Evolutionary conservation across 2,888 invertebrate genomes (phyloP).

Genomic region (Carabus problematicus): DNA sequence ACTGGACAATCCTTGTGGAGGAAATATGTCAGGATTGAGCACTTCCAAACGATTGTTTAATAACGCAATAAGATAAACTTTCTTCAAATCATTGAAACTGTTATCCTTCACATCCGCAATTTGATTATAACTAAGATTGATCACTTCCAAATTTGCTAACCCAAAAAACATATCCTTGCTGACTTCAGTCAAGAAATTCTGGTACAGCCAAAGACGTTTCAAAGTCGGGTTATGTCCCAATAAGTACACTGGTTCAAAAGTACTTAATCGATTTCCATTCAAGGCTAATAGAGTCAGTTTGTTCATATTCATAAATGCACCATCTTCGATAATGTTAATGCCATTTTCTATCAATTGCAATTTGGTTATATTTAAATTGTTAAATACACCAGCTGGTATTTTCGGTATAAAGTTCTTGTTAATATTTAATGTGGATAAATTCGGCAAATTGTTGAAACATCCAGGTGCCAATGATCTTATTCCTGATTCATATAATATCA

Average conservation of each 20-base stretch:
- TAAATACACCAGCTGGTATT: constrained; percentile 9
- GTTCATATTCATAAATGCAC: constrained; percentile 12
- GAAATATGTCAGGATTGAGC: not conserved
- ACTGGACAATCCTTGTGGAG: not conserved
- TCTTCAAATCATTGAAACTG: constrained; percentile 2
- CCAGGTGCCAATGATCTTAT: not conserved
- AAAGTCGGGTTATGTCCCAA: not conserved
- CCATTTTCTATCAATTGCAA: not conserved
- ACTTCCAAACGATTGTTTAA: constrained; percentile 6
- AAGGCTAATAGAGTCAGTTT: not conserved
- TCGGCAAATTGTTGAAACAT: constrained; percentile 6
- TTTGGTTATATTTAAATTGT: not conserved
- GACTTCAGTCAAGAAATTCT: constrained; percentile 6
- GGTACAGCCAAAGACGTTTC: not conserved
- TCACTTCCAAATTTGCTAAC: constrained; percentile 11
- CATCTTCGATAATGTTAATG: constrained; percentile 4
- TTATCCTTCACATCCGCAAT: not conserved
- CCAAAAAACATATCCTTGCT: constrained; percentile 3
- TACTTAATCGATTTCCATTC: constrained; percentile 12
- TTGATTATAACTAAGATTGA: constrained; percentile 2
- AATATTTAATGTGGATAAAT: not conserved
- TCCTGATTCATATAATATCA: not conserved
- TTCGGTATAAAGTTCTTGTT: constrained; percentile 1
- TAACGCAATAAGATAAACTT: not conserved
- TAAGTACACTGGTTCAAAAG: not conserved